Conservation (phyloP, 2,888 invertebrate genomes). For the Linyphia triangularis region DNA sequence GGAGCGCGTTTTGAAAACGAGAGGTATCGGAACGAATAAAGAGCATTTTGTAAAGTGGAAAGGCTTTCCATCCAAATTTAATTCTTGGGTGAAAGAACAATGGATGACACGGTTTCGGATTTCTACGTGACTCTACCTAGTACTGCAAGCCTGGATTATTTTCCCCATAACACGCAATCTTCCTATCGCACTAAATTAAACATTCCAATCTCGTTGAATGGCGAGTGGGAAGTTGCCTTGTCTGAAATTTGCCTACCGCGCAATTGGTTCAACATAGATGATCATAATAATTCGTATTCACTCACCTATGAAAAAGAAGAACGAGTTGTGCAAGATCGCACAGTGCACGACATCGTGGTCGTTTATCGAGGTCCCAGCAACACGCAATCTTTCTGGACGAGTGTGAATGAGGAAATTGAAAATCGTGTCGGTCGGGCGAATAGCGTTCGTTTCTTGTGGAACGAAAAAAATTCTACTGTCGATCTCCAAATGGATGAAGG, state of each 20-base stretch:
- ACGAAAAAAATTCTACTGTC: too few relatives aligned
- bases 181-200: constrained; percentile 77
- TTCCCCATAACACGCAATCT: constrained; percentile 77
- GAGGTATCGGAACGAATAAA: not conserved
- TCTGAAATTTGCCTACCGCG: constrained; percentile 76
- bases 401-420: too few relatives aligned
- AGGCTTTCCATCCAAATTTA: constrained; percentile 24
- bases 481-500: too few relatives aligned
- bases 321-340: too few relatives aligned
- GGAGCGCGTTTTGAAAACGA: constrained; percentile 45
- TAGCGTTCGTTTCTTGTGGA: too few relatives aligned
- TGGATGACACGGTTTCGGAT: constrained; percentile 10
- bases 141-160: constrained; percentile 77
- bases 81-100: constrained; percentile 46
- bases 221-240: constrained; percentile 77
- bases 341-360: too few relatives aligned
- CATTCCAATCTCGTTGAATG: constrained; percentile 70
- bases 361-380: too few relatives aligned
- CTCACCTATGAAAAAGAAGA: not conserved
- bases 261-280: constrained; percentile 39
- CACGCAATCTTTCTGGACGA: too few relatives aligned
- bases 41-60: constrained; percentile 61
- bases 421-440: too few relatives aligned
- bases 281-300: constrained; percentile 8
- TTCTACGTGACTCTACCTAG: constrained; percentile 76